These are phyloP conservation scores for Platycheirus rosarum DNA, from an alignment of 2,888 invertebrate species.

Conservation along the genomic window DNA sequence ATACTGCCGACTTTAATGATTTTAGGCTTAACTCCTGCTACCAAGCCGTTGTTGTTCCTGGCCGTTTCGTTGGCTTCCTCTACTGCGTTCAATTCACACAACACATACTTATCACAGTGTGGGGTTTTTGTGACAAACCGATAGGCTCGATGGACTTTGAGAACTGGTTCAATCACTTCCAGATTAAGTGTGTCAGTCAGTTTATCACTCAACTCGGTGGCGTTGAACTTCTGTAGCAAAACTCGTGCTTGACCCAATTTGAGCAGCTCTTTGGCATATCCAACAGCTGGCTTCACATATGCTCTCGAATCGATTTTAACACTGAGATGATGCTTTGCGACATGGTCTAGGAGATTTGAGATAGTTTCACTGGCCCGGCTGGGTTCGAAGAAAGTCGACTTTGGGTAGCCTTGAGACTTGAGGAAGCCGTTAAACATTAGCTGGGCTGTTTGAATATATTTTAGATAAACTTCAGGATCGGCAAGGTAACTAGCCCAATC, in stretches of 20 bases:
- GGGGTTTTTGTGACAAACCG: conserved; percentile 88
- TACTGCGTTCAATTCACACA: conserved; percentile 90
- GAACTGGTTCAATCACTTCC: conserved; percentile 89
- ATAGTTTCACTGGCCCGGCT: conserved; percentile 88
- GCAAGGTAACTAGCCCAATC: conserved; percentile 89
- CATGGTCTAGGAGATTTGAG: conserved; percentile 87
- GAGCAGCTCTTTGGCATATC: conserved; percentile 88
- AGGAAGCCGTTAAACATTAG: conserved; percentile 90
- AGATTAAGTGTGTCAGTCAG: conserved; percentile 91
- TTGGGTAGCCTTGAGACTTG: conserved; percentile 89
- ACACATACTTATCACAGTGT: conserved; percentile 90
- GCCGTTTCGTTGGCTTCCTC: conserved; percentile 83
- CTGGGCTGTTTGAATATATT: conserved; percentile 88
- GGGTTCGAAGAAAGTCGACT: conserved; percentile 87
- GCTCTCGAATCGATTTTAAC: conserved; percentile 88
- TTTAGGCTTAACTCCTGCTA: conserved; percentile 87
- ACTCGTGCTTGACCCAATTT: conserved; percentile 88
- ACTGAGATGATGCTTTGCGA: conserved; percentile 87
- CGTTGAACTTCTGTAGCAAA: conserved; percentile 86
- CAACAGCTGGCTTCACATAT: conserved; percentile 90
- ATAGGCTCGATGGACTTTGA: conserved; percentile 92
- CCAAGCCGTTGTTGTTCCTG: conserved; percentile 81
- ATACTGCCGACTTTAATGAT: conserved; percentile 90
- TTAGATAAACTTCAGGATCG: conserved; percentile 89
- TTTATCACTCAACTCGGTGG: conserved; percentile 88